phyloP scores from a whole-genome alignment of 2,797 vertebrate genomes.

The Crypturellus tataupa region DNA sequence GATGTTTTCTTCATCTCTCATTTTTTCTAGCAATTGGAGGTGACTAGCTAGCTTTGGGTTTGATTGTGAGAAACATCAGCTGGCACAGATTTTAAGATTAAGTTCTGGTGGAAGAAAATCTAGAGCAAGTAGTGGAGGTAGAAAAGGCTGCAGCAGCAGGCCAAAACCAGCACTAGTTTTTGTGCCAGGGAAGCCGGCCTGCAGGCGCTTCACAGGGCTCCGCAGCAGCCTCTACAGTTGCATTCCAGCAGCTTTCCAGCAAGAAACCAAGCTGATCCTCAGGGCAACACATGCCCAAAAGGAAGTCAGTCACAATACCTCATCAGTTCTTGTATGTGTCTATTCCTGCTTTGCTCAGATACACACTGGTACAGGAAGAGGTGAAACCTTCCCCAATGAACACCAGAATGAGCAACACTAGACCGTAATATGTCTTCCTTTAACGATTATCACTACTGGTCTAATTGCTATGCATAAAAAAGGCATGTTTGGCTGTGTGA shows the following conservation, averaged over 20 bases:
- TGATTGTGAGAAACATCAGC: not conserved
- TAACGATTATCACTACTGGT: not conserved
- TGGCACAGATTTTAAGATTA: not conserved
- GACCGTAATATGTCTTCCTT: not conserved
- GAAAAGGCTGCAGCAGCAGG: not conserved
- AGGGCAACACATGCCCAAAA: not conserved
- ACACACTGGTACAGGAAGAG: rapidly evolving
- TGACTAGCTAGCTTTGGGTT: not conserved
- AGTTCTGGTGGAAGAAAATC: not conserved
- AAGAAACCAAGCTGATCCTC: not conserved
- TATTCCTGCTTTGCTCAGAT: not conserved
- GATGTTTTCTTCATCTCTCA: not conserved
- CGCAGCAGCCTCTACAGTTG: not conserved
- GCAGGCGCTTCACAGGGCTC: not conserved
- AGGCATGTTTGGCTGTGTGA: not conserved
- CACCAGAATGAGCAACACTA: not conserved
- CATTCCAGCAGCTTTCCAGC: not conserved
- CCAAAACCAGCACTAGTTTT: not conserved
- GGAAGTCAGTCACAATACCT: not conserved
- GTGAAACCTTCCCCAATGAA: not conserved
- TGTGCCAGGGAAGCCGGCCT: not conserved
- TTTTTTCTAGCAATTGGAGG: not conserved
- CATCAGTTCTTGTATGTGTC: not conserved
- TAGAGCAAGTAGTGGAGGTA: not conserved
- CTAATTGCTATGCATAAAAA: not conserved